These are phyloP conservation scores for Muscicapa comitata DNA, from an alignment of 2,797 vertebrate species.

Conservation along the genomic window DNA sequence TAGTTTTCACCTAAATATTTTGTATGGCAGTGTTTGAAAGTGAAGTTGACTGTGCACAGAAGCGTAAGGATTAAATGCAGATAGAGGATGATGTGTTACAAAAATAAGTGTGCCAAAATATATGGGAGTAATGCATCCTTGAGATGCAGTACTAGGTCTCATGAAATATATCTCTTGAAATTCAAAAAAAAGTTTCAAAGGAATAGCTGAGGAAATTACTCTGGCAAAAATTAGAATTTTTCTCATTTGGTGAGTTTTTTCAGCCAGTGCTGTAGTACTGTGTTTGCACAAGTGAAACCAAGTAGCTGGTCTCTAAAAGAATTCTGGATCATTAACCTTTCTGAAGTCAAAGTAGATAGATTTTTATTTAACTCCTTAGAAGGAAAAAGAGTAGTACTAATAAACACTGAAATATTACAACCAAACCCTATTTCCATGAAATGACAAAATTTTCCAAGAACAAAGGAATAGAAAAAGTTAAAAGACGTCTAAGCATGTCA, in stretches of 20 bases:
- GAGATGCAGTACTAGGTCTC: neutral
- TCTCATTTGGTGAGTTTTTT: neutral
- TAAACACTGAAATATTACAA: neutral
- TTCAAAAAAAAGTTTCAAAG: neutral
- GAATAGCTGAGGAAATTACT: neutral
- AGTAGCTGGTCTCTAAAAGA: neutral
- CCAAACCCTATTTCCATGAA: neutral
- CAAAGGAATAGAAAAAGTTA: neutral
- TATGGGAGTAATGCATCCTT: neutral
- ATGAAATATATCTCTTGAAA: neutral
- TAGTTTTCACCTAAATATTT: neutral
- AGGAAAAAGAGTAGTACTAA: neutral
- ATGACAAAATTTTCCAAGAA: neutral
- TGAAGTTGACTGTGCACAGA: neutral
- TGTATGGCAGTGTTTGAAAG: neutral
- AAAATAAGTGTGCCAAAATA: neutral
- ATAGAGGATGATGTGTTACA: neutral
- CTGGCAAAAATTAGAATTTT: neutral
- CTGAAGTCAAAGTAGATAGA: neutral
- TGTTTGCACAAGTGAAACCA: neutral
- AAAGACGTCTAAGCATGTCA: neutral
- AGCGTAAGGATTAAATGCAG: neutral
- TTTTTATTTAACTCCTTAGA: neutral
- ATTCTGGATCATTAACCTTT: neutral
- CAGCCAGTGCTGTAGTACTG: neutral